A percentile compares a stretch with the other conserved stretches of the same genome.
These are phyloP conservation scores for Scaptomyza graminum DNA, from an alignment of 1,140 invertebrate genomes.

Conservation along the genomic window DNA sequence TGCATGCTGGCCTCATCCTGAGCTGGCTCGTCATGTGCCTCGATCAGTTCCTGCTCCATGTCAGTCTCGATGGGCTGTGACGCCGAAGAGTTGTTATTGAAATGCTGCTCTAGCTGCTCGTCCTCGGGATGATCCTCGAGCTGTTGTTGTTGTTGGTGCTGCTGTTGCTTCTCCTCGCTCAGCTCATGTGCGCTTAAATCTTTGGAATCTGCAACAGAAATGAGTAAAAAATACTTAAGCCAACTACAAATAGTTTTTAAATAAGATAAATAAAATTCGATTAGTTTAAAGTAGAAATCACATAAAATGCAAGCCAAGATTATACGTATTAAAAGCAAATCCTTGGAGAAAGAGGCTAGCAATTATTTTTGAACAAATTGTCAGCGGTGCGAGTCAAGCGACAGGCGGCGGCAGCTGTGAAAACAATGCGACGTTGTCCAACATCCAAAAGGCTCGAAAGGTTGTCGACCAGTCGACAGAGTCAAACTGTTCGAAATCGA, in stretches of 20 bases:
- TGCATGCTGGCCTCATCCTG: conserved; percentile 17
- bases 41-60: conserved; percentile 36
- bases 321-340: conserved; percentile 1
- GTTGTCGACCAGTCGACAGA: conserved; percentile 29
- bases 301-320: no score
- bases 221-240: background rate
- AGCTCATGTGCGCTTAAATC: conserved; percentile 71
- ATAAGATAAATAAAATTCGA: no score
- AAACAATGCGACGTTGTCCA: conserved; percentile 75
- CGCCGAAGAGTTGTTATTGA: conserved; percentile 33
- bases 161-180: conserved; percentile 64
- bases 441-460: conserved; percentile 22
- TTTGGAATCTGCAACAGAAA: conserved; percentile 75
- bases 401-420: conserved; percentile 71
- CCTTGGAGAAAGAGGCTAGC: conserved; percentile 68
- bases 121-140: conserved; percentile 36
- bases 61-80: conserved; percentile 54
- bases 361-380: conserved; percentile 84
- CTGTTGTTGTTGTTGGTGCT: conserved; percentile 44
- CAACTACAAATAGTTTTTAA: no score
- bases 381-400: conserved; percentile 57
- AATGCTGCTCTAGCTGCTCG: conserved; percentile 37
- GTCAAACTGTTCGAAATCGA: conserved; percentile 7
- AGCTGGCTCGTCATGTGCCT: conserved; percentile 25
- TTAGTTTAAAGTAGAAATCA: no score